Percentiles rank a stretch among this genome's conserved stretches.
Evolutionary conservation across 2,888 invertebrate species (phyloP).

Genomic region (Drosophila algonquin): DNA sequence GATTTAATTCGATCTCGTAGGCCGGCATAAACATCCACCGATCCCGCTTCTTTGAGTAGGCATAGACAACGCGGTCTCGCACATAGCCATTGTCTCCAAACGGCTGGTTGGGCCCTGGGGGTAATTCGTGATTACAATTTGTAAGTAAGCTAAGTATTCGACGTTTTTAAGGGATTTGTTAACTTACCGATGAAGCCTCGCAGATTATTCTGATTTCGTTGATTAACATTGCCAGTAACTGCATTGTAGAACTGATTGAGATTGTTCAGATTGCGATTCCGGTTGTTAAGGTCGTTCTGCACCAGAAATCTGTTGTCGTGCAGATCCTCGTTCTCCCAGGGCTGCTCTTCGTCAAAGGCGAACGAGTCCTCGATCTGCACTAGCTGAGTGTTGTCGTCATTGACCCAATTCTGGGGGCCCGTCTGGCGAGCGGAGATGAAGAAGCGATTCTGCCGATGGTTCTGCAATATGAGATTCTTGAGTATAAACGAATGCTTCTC

Average conservation of each 20-base stretch:
- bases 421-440: slow-evolving; percentile 92
- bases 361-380: slow-evolving; percentile 92
- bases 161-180: neutral
- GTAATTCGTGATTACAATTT: neutral
- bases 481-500: slow-evolving; percentile 95
- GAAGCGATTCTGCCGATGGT: slow-evolving; percentile 94
- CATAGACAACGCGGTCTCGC: slow-evolving; percentile 91
- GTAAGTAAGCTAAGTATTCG: too few relatives aligned
- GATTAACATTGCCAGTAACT: slow-evolving; percentile 61
- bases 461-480: slow-evolving; percentile 91
- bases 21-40: slow-evolving; percentile 94
- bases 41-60: slow-evolving; percentile 88
- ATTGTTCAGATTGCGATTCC: slow-evolving; percentile 64
- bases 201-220: slow-evolving; percentile 75
- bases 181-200: slow-evolving; percentile 75
- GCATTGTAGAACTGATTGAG: slow-evolving; percentile 76
- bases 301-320: slow-evolving; percentile 82
- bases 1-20: slow-evolving; percentile 89
- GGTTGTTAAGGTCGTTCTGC: slow-evolving; percentile 67
- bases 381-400: slow-evolving; percentile 93
- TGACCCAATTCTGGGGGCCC: slow-evolving; percentile 90
- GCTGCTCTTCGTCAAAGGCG: slow-evolving; percentile 87
- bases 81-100: slow-evolving; percentile 83
- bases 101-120: slow-evolving; percentile 71
- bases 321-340: slow-evolving; percentile 83